Conservation (phyloP, 2,113 vertebrate genomes). For the Platycercus adscitus region DNA sequence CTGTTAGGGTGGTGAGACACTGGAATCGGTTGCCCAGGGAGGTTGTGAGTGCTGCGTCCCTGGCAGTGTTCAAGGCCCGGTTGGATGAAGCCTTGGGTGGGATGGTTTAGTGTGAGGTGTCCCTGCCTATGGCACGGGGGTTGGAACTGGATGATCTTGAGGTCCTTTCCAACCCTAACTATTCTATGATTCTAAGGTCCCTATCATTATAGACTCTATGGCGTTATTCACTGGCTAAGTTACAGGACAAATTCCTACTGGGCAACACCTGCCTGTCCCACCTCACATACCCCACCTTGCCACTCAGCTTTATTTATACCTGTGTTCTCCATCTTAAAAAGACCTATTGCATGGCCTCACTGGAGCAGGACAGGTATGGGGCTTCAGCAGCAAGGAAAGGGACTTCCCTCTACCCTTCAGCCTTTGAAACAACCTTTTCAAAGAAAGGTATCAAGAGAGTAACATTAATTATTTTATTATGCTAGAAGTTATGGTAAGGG, state of each 20-base stretch:
- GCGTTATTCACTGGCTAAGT: background rate
- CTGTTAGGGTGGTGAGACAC: no score
- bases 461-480: background rate
- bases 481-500: background rate
- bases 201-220: background rate
- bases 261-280: background rate
- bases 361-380: background rate
- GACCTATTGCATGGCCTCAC: fast-evolving
- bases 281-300: background rate
- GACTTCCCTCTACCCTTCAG: background rate
- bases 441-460: background rate
- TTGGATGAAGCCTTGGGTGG: no score
- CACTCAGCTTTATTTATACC: background rate
- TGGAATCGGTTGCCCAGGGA: no score
- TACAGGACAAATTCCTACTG: background rate
- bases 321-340: background rate
- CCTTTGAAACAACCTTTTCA: background rate
- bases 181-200: no score
- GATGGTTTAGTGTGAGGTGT: no score
- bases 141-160: no score
- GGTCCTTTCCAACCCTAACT: no score
- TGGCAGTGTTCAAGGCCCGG: no score
- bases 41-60: no score
- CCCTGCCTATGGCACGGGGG: no score
- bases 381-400: background rate